Conservation (phyloP, 1,140 invertebrate genomes). For the Listronotus oregonensis region DNA sequence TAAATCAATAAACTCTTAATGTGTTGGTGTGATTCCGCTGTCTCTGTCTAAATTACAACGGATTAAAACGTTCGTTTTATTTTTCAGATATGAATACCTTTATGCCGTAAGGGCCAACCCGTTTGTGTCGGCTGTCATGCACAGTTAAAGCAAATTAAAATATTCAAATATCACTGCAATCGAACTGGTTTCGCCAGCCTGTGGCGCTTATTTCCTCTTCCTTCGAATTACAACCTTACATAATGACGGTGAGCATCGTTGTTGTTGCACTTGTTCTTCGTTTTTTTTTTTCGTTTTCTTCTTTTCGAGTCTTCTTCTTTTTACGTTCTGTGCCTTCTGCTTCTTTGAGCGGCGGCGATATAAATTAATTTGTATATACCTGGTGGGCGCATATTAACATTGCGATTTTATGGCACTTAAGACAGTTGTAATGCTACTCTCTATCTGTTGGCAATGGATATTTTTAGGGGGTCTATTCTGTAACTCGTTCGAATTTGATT, state of each 20-base stretch:
- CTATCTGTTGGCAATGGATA: background rate
- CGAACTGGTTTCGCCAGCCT: slow-evolving; percentile 22
- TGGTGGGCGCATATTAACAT: slow-evolving; percentile 18
- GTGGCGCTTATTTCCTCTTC: slow-evolving; percentile 23
- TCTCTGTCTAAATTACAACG: too few species aligned
- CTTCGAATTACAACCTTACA: slow-evolving; percentile 22
- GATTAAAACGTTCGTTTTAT: too few species aligned
- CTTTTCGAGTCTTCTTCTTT: background rate
- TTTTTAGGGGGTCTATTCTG: too few species aligned
- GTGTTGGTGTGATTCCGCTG: too few species aligned
- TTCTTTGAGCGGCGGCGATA: slow-evolving; percentile 2
- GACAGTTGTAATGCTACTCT: background rate
- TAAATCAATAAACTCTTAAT: too few species aligned
- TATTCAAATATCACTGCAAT: slow-evolving; percentile 22
- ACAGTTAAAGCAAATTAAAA: slow-evolving; percentile 23
- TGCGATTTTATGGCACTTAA: slow-evolving; percentile 18
- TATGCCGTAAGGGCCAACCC: too few species aligned
- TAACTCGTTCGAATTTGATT: too few species aligned
- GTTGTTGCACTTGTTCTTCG: slow-evolving; percentile 11
- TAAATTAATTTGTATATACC: slow-evolving; percentile 24
- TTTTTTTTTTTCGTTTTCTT: slow-evolving; percentile 9
- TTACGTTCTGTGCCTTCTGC: slow-evolving; percentile 5
- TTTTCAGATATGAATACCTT: too few species aligned
- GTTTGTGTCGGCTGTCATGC: too few species aligned
- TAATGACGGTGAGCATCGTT: slow-evolving; percentile 21